These are phyloP conservation scores for Lates japonicus DNA, from an alignment of 2,797 vertebrate genomes.

Conservation along the genomic window DNA sequence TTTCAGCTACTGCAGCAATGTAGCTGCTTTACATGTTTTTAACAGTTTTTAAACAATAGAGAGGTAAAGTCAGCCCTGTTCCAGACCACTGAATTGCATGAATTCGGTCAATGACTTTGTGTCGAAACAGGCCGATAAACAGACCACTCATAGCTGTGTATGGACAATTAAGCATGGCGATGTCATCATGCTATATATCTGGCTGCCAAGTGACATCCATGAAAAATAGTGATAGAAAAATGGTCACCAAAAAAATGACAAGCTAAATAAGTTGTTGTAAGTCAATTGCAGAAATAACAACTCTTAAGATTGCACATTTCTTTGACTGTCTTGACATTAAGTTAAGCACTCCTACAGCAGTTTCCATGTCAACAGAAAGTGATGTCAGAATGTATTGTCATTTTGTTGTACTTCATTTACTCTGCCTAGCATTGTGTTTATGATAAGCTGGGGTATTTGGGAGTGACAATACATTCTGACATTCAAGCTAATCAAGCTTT, in stretches of 20 bases:
- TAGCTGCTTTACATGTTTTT: not conserved
- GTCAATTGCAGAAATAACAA: not conserved
- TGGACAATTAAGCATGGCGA: not conserved
- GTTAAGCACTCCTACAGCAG: not conserved
- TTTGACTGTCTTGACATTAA: not conserved
- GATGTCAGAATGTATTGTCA: not conserved
- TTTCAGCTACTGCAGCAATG: not conserved
- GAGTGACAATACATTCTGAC: not conserved
- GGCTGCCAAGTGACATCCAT: not conserved
- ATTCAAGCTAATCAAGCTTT: conserved; percentile 15
- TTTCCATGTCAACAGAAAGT: not conserved
- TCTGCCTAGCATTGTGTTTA: not conserved
- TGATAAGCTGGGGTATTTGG: not conserved
- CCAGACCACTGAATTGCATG: not conserved
- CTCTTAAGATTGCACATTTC: not conserved
- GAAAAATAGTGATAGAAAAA: not conserved
- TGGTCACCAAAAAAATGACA: not conserved
- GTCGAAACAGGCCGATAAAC: not conserved
- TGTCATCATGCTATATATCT: not conserved
- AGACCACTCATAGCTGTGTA: not conserved
- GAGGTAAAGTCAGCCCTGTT: not conserved
- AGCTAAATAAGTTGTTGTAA: not conserved
- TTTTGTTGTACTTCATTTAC: not conserved
- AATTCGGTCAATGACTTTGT: not conserved
- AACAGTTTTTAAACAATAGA: not conserved